Evolutionary conservation across 1,140 invertebrate species (phyloP), one percentile per base, ranked within the genome.

Genomic region (Daktulosphaira vitifoliae): DNA sequence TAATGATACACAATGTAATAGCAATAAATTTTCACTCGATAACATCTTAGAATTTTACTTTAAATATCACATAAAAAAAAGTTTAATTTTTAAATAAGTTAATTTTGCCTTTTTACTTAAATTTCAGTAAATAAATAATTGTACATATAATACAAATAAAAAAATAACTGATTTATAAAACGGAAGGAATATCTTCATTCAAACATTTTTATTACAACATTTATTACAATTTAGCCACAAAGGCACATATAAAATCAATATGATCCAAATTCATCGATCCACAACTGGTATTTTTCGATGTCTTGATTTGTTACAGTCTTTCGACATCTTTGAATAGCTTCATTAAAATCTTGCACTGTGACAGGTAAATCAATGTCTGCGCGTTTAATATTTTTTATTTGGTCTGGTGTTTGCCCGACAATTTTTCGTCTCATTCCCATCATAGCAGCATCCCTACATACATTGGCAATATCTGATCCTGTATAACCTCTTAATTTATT

Each of bases 391-490:
- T 78, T 76, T 49, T 78, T 74, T 48, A 86, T 83, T 71, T 86
- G 76, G 39, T 83, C 82, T 15, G 81, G 81, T 23, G 74, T 79
- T 23, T 83, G 71, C 9, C 84, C 84, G 29, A 76, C 73, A 52
- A 85, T 85, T 70, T 80, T 78, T 18, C 81, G 69, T 53, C 84
- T 71, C 78, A 86, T 84, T 11, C 79, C 78, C 84, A 86, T 86
- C 82, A 86, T 83, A 15, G 82, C 80, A 49, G 84, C 82, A 76
- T 86, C 84, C 79, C 81, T 74, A 75, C 82, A 84, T 15, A 84
- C 81, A 72, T 81, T 83, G 9, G 81, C 82, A 50, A 84, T 83
- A 70, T 84, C 83, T 39, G 82, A 80, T 7, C 83, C 82, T 7
- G 83, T 84, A 72, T 85, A 85, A 15, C 84, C 84, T 37, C 83